phyloP scores from a whole-genome alignment of 37 sponge, comb jelly and placozoan genomes.

The Aplysina aerophoba region DNA sequence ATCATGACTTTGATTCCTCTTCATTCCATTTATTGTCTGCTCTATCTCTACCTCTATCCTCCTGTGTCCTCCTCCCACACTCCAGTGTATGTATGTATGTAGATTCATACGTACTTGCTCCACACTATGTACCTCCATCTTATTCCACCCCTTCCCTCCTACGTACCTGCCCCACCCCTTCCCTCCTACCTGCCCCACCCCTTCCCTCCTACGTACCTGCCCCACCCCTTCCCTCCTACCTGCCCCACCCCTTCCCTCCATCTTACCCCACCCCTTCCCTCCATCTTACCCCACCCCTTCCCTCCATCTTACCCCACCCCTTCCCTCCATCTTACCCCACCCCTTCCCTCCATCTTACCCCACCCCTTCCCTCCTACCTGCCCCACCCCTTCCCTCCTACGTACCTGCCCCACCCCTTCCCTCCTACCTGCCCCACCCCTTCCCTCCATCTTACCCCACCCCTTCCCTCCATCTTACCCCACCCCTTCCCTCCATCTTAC shows the following conservation, averaged over 20 bases:
- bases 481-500: not conserved
- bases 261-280: not conserved
- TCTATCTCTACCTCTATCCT: too few relatives aligned
- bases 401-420: not conserved
- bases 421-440: not conserved
- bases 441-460: not conserved
- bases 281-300: not conserved
- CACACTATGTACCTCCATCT: too few relatives aligned
- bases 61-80: too few relatives aligned
- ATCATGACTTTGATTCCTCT: too few relatives aligned
- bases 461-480: not conserved
- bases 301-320: not conserved
- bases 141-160: not conserved
- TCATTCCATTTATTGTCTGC: too few relatives aligned
- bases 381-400: conserved; percentile 23
- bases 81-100: too few relatives aligned
- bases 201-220: not conserved
- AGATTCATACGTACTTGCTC: too few relatives aligned
- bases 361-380: not conserved
- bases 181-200: conserved; percentile 18
- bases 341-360: not conserved
- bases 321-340: not conserved
- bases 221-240: not conserved
- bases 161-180: not conserved
- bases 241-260: not conserved